Base-by-base conservation (phyloP, 2,888 invertebrate genomes). In the Eucriotettix oculatus region DNA sequence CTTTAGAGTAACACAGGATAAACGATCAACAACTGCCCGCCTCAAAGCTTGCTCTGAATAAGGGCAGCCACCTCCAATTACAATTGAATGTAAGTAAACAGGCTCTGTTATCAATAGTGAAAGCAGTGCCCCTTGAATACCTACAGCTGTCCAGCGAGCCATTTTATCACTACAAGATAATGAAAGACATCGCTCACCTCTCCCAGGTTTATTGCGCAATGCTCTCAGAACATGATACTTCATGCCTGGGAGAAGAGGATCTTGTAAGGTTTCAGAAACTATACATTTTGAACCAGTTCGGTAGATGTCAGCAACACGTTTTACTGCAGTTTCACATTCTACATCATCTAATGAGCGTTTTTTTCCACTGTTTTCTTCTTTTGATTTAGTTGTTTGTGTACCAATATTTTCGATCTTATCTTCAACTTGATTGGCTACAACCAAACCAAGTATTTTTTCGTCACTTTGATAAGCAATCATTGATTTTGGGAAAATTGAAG, bases 111-210 rank as follows among this genome's bases (percentile, higher is more conserved):
- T 71, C 41, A 94, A 71, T 62, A 82, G 72, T 63, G 83, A 82
- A 56, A 95, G 70, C 7, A 96, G 73, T 7, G 88, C 82, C 7
- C 96, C 95, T 76, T 79, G 63, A 9, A 61, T 44, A 1, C 64
- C 64, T 95, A 92, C 70, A 62, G 87, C 76, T 69, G 87, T 84
- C 96, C 96, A 97, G 68, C 85, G 84, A 3, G 92, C 84, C 14
- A 97, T 75, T 78, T 97, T 97, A 74, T 97, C 96, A 72, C 93
- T 95, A 72, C 96, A 97, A 0, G 93, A 93, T 67, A 95, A 83
- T 11, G 93, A 93, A 53, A 89, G 71, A 0, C 96, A 95, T 56
- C 84, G 84, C 70, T 90, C 87, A 0, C 96, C 96, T 68, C 93
- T 78, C 0, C 84, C 84, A 42, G 95, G 95, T 73, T 96, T 96